Evolutionary conservation across 2,113 vertebrate species (phyloP), one percentile per base, ranked within the genome.

Genomic region (Chaetodon trifascialis): DNA sequence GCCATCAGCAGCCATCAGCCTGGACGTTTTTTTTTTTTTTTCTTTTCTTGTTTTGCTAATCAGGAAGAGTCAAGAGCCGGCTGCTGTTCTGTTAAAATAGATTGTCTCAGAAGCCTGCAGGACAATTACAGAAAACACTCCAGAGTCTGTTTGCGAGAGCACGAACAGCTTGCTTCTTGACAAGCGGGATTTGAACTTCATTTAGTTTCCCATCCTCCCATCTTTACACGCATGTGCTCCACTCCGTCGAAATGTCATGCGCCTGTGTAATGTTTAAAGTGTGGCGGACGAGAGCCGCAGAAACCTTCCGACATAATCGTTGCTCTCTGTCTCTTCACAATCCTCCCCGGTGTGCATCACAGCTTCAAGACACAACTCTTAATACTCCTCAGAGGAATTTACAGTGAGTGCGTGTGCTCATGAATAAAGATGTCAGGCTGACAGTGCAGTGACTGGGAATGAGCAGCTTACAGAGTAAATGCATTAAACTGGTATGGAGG

Each of bases 341-440:
- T 89, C 86, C 85, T 81, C 80, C 82, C 83, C 59, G 63, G 84
- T 86, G 85, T 89, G 87, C 86, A 78, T 85, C 74, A 36, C 58
- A 9, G 83, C 85, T 89, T 87, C 79, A 83, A 91, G 88, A 94
- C 86, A 83, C 89, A 90, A 88, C 82, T 91, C 88, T 80, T 92
- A 93, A 92, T 92, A 84, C 92, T 93, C 79, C 91, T 92, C 84
- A 76, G 88, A 93, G 89, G 89, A 91, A 87, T 92, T 89, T 89
- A 82, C 79, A 85, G 84, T 71, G 85, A 90, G 88, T 74, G 17
- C 52, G 84, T 83, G 82, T 79, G 87, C 93, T 95, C 91, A 94
- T 94, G 92, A 95, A 95, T 94, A 94, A 92, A 95, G 91, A 93
- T 93, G 92, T 86, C 89, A 90, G 69, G 72, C 85, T 94, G 92